Conservation (phyloP, 2,888 invertebrate species). For the Salticus scenicus region DNA sequence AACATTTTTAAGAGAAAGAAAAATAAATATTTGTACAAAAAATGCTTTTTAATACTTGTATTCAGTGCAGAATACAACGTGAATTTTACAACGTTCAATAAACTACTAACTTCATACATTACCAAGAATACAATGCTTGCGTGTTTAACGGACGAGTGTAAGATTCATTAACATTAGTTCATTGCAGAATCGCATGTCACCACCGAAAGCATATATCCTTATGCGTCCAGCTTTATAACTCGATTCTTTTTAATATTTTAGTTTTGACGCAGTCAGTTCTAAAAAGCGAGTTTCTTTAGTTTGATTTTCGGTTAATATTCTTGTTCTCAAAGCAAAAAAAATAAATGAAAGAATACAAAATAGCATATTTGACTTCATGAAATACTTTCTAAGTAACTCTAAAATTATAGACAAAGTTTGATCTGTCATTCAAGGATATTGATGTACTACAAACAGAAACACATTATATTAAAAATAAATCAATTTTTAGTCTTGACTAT, state of each 20-base stretch:
- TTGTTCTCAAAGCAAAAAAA: not conserved
- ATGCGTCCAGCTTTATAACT: not conserved
- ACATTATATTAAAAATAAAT: too few species aligned
- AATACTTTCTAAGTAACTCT: not conserved
- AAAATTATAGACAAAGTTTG: not conserved
- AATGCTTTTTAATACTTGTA: too few species aligned
- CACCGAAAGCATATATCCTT: not conserved
- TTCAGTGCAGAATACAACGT: too few species aligned
- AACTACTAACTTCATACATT: too few species aligned
- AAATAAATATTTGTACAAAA: too few species aligned
- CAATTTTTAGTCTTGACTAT: too few species aligned
- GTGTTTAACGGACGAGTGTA: constrained; percentile 8
- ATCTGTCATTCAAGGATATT: too few species aligned
- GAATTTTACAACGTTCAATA: too few species aligned
- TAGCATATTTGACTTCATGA: not conserved
- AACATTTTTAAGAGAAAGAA: too few species aligned
- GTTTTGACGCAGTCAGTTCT: not conserved
- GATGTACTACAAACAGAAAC: too few species aligned
- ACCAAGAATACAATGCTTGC: constrained; percentile 39
- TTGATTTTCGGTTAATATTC: not conserved
- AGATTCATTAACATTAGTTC: constrained; percentile 40
- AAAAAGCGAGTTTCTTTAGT: too few species aligned
- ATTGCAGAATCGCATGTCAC: constrained; percentile 56
- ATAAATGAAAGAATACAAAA: not conserved
- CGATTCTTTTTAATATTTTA: not conserved